Conservation (phyloP, 2,888 invertebrate genomes). For the Cremastobaeus sp. region DNA sequence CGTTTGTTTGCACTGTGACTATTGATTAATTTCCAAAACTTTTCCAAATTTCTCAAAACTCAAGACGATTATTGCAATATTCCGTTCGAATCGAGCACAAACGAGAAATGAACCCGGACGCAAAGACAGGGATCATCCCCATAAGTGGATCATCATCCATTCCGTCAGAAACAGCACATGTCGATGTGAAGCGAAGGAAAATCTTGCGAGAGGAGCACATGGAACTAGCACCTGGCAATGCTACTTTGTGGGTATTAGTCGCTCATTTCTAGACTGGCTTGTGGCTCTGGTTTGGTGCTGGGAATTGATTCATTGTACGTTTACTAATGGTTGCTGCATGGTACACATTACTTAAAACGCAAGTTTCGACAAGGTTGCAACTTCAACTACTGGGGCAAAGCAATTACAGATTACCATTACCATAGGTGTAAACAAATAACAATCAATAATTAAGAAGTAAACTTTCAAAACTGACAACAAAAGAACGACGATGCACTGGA, state of each 20-base stretch:
- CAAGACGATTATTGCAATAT: too few relatives aligned
- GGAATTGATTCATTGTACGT: slow-evolving; percentile 70
- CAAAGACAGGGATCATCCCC: slow-evolving; percentile 4
- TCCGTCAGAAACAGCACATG: background rate
- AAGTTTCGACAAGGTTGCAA: too few relatives aligned
- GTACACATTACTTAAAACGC: slow-evolving; percentile 66
- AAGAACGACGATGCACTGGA: background rate
- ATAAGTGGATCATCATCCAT: slow-evolving; percentile 24
- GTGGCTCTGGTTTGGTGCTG: slow-evolving; percentile 77
- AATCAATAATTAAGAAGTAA: background rate
- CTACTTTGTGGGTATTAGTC: slow-evolving; percentile 75
- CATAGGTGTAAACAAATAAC: background rate
- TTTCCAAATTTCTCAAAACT: too few relatives aligned
- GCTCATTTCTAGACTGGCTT: slow-evolving; percentile 74
- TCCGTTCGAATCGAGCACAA: too few relatives aligned
- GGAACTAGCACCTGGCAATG: slow-evolving; percentile 76
- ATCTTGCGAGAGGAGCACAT: slow-evolving; percentile 65
- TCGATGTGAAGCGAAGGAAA: background rate
- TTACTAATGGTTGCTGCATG: slow-evolving; percentile 78
- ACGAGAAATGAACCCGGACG: background rate
- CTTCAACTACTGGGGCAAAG: too few relatives aligned
- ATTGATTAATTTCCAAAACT: too few relatives aligned
- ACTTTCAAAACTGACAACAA: slow-evolving; percentile 8
- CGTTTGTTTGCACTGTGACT: too few relatives aligned
- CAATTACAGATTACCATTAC: background rate